Conservation (phyloP, 1,140 invertebrate species). For the Anagrus nilaparvatae region DNA sequence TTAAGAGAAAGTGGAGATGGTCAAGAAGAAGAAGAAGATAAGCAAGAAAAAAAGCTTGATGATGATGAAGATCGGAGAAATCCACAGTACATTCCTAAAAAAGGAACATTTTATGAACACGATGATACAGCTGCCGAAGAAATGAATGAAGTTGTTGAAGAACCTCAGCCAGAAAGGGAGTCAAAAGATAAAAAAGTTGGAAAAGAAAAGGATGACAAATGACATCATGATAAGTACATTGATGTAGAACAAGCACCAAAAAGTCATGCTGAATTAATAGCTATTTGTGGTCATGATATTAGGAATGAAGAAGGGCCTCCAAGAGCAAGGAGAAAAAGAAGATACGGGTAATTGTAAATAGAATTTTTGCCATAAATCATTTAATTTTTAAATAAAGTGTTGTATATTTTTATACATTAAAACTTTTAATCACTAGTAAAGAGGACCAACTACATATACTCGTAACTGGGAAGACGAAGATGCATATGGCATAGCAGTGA, state of each 20-base stretch:
- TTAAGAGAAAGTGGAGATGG: constrained; percentile 49
- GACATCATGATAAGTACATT: constrained; percentile 85
- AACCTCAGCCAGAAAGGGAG: constrained; percentile 34
- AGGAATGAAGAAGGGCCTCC: constrained; percentile 84
- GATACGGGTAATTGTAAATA: constrained; percentile 61
- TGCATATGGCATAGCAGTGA: constrained; percentile 56
- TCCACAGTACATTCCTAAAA: constrained; percentile 93
- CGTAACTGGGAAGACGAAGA: constrained; percentile 87
- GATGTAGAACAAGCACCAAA: constrained; percentile 78
- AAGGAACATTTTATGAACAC: constrained; percentile 93
- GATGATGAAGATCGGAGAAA: constrained; percentile 92
- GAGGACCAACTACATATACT: constrained; percentile 84
- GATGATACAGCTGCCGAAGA: constrained; percentile 79
- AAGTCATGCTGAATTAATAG: constrained; percentile 73
- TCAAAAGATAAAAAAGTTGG: constrained; percentile 48
- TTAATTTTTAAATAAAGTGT: background rate
- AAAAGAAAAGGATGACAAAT: constrained; percentile 60
- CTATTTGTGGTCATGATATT: constrained; percentile 91
- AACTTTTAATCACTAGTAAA: constrained; percentile 44
- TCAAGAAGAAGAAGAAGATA: constrained; percentile 49
- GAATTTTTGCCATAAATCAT: constrained; percentile 6
- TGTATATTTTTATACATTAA: constrained; percentile 1
- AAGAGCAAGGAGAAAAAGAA: constrained; percentile 66
- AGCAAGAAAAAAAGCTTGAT: constrained; percentile 60
- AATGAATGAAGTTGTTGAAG: constrained; percentile 29